These are phyloP conservation scores for Lymantria dispar DNA, from an alignment of 2,888 invertebrate species.

Conservation along the genomic window DNA sequence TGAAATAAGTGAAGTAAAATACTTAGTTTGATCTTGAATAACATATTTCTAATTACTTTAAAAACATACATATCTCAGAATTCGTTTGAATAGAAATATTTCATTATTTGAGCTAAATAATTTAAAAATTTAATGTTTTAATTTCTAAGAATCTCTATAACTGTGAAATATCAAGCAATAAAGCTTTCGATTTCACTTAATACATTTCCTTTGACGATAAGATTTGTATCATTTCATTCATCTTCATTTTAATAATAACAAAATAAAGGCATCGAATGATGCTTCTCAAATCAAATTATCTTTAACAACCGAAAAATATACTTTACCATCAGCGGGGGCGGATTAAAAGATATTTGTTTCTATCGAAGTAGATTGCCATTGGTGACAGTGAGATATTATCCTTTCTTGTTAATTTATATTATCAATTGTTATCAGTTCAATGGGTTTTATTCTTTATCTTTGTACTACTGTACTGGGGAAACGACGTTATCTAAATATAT, in stretches of 20 bases:
- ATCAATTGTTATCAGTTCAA: conserved; percentile 65
- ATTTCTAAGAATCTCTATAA: too few species aligned
- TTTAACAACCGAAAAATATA: conserved; percentile 12
- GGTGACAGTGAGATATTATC: conserved; percentile 68
- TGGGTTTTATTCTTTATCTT: conserved; percentile 56
- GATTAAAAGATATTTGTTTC: conserved; percentile 67
- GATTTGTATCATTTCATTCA: background rate
- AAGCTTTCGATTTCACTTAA: background rate
- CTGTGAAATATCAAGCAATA: too few species aligned
- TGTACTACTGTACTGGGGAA: conserved; percentile 39
- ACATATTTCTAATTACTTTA: too few species aligned
- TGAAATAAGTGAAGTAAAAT: too few species aligned
- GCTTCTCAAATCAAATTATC: background rate
- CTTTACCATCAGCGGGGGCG: conserved; percentile 11
- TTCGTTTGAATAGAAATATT: too few species aligned
- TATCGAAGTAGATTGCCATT: conserved; percentile 61
- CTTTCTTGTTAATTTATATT: conserved; percentile 73
- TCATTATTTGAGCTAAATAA: too few species aligned
- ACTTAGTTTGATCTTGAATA: too few species aligned
- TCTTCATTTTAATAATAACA: background rate
- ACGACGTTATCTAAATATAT: conserved; percentile 16
- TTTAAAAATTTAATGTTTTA: too few species aligned
- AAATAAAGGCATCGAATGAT: background rate
- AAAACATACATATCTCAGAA: too few species aligned
- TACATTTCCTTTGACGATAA: background rate